phyloP scores from a whole-genome alignment of 1,140 invertebrate species.

The Dendroctonus ponderosae region DNA sequence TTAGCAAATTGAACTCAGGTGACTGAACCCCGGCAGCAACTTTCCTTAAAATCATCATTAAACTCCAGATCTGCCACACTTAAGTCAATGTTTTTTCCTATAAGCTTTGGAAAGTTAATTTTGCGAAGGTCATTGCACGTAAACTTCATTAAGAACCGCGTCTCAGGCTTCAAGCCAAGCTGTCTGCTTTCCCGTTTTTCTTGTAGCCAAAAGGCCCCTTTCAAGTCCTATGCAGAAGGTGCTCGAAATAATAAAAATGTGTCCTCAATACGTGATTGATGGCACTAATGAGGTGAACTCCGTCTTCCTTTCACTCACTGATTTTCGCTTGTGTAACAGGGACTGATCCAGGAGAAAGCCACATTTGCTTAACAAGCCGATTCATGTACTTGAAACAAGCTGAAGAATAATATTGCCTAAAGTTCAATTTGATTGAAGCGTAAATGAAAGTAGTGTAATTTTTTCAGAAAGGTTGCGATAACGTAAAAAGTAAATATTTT shows the following conservation, averaged over 20 bases:
- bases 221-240: constrained; percentile 3
- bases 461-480: no score
- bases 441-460: no score
- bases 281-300: constrained; percentile 21
- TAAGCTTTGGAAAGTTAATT: no score
- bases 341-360: neutral
- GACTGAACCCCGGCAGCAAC: no score
- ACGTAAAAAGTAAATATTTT: no score
- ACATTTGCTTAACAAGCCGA: neutral
- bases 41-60: no score
- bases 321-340: neutral
- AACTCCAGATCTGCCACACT: no score
- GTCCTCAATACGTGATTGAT: constrained; percentile 28
- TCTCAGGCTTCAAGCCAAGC: constrained; percentile 19
- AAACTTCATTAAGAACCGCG: constrained; percentile 19
- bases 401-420: no score
- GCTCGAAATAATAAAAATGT: constrained; percentile 19
- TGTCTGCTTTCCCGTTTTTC: constrained; percentile 13
- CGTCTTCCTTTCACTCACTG: constrained; percentile 4
- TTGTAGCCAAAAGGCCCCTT: constrained; percentile 2
- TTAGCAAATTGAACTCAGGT: no score
- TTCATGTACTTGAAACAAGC: no score
- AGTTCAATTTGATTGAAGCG: no score
- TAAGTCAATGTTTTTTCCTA: no score
- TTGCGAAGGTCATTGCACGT: constrained; percentile 12